phyloP scores from a whole-genome alignment of 2,888 invertebrate genomes.

The Pardosa pseudoannulata region DNA sequence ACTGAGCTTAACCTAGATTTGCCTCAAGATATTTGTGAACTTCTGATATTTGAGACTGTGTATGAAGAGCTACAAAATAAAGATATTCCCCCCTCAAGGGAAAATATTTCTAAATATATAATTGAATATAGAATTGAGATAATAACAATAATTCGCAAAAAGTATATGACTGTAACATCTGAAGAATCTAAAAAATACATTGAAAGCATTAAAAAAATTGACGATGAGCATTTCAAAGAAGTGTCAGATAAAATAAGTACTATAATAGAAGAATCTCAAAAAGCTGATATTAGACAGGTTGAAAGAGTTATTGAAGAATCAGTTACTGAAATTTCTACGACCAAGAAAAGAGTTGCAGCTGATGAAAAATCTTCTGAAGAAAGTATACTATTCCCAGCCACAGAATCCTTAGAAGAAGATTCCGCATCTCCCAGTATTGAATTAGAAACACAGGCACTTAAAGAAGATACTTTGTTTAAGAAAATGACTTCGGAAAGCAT shows the following conservation, averaged over 20 bases:
- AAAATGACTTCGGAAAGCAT: conserved; percentile 13
- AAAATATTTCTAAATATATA: conserved; percentile 39
- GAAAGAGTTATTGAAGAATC: too few relatives aligned
- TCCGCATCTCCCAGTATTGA: neutral
- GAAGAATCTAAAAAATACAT: neutral
- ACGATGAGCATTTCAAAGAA: neutral
- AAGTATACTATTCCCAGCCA: too few relatives aligned
- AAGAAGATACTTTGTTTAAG: conserved; percentile 6
- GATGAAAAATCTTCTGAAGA: neutral
- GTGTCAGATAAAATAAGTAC: neutral
- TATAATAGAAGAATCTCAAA: neutral
- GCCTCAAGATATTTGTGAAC: conserved; percentile 3
- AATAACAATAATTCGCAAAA: conserved; percentile 28
- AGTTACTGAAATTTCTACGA: neutral
- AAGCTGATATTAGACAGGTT: neutral
- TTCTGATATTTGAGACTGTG: neutral
- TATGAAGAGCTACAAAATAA: conserved; percentile 25
- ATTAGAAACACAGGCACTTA: neutral
- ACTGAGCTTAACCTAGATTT: neutral
- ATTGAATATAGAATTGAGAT: conserved; percentile 48
- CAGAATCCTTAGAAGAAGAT: neutral
- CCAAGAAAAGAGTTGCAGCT: neutral
- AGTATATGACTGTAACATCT: neutral
- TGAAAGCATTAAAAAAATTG: neutral
- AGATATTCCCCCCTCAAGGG: neutral